These are phyloP conservation scores for Scotopteryx bipunctaria DNA, from an alignment of 2,888 invertebrate genomes.

Conservation along the genomic window DNA sequence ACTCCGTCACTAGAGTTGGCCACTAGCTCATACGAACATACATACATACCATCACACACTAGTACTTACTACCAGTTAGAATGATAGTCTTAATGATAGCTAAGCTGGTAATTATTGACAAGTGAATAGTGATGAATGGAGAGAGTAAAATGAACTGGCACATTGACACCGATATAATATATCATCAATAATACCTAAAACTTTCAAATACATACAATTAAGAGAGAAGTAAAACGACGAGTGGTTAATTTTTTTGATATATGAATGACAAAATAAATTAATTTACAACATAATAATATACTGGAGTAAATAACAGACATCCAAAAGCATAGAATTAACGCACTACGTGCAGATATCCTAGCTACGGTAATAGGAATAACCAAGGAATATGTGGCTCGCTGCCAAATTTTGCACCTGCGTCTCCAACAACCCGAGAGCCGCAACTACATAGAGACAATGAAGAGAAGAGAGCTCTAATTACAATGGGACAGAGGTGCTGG, in stretches of 20 bases:
- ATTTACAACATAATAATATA: too few species aligned
- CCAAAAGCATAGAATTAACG: constrained; percentile 5
- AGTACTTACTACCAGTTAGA: neutral
- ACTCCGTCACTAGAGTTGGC: too few species aligned
- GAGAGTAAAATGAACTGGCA: constrained; percentile 8
- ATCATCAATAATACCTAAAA: too few species aligned
- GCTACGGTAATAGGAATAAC: constrained; percentile 29
- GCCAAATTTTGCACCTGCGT: constrained; percentile 55
- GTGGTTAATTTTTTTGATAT: neutral
- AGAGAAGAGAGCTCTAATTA: constrained; percentile 44
- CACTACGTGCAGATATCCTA: constrained; percentile 4
- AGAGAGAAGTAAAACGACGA: too few species aligned
- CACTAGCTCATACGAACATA: too few species aligned
- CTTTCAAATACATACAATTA: neutral
- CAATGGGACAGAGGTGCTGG: constrained; percentile 43
- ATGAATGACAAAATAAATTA: neutral
- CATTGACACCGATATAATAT: constrained; percentile 10
- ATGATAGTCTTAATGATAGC: neutral
- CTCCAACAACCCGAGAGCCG: constrained; percentile 47
- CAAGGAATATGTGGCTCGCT: constrained; percentile 50
- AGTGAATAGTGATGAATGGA: constrained; percentile 7
- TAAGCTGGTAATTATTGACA: constrained; percentile 7
- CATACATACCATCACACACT: too few species aligned
- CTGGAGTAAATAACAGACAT: neutral
- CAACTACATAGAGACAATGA: constrained; percentile 20